Conservation (phyloP, 2,113 vertebrate genomes). For the Morphnarchus princeps region DNA sequence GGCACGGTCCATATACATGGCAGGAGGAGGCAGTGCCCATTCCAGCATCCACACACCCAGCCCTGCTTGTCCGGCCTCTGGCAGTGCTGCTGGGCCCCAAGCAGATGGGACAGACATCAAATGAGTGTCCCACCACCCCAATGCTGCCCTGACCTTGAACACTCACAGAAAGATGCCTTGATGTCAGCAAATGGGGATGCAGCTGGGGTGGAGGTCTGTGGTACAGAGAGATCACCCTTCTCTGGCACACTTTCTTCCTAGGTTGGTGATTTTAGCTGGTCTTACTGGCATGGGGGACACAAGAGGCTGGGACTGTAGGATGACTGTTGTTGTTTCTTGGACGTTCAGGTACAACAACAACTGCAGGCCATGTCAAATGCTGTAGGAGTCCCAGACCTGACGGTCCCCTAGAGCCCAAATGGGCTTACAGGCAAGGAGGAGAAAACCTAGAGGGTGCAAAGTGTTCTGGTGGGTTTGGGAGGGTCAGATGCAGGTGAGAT, state of each 20-base stretch:
- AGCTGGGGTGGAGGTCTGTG: background rate
- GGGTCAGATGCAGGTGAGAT: background rate
- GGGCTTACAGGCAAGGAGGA: background rate
- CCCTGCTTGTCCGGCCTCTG: background rate
- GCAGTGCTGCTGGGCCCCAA: background rate
- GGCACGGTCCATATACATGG: background rate
- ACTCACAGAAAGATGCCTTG: background rate
- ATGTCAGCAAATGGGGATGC: background rate
- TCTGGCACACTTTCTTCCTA: background rate
- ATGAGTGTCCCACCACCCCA: background rate
- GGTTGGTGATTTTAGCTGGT: background rate
- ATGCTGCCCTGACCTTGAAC: background rate
- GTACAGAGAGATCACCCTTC: background rate
- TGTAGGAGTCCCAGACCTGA: background rate
- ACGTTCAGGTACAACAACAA: background rate
- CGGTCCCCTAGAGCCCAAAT: background rate
- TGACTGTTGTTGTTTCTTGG: background rate
- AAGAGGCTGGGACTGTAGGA: background rate
- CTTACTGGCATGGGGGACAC: background rate
- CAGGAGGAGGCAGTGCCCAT: background rate
- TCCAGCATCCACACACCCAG: background rate
- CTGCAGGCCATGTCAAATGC: background rate
- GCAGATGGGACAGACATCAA: background rate
- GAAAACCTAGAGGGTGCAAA: background rate
- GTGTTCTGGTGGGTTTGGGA: background rate